Conservation (phyloP, 2,113 vertebrate genomes). For the Dascyllus trimaculatus region DNA sequence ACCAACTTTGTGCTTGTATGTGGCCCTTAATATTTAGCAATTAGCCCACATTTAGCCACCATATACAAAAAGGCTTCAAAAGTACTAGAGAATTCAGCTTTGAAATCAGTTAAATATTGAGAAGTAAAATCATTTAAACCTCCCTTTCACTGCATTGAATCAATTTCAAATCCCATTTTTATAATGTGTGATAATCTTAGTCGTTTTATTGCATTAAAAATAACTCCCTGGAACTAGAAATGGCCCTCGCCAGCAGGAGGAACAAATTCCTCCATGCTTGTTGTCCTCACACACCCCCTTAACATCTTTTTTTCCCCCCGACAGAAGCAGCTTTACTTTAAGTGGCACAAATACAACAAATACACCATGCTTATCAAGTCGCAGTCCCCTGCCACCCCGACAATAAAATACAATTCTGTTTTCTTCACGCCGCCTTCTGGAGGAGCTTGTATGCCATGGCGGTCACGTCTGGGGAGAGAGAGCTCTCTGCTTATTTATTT, state of each 20-base stretch:
- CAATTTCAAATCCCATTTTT: not conserved
- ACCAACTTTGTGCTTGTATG: not conserved
- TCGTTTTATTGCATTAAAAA: slow-evolving; percentile 1
- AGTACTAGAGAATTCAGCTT: no score
- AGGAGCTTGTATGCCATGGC: slow-evolving; percentile 75
- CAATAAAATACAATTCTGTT: slow-evolving; percentile 76
- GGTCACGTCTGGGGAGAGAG: slow-evolving; percentile 77
- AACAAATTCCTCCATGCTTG: slow-evolving; percentile 44
- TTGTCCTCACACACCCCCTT: slow-evolving; percentile 65
- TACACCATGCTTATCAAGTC: slow-evolving; percentile 75
- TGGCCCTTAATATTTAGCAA: no score
- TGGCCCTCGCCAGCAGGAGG: slow-evolving; percentile 4
- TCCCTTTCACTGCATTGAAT: not conserved
- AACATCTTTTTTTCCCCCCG: slow-evolving; percentile 58
- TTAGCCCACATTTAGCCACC: no score
- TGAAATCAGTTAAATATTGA: no score
- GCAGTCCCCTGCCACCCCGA: slow-evolving; percentile 60
- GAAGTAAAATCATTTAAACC: not conserved
- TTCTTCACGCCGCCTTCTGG: slow-evolving; percentile 69
- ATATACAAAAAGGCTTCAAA: no score
- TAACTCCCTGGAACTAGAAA: slow-evolving; percentile 16
- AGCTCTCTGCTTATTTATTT: slow-evolving; percentile 81
- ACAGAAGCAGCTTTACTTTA: slow-evolving; percentile 68
- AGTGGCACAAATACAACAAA: slow-evolving; percentile 82
- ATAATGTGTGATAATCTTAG: not conserved